Percentiles rank a stretch among this genome's conserved stretches.
phyloP scores from a whole-genome alignment of 2,888 invertebrate genomes.

The Enchytraeus crypticus region DNA sequence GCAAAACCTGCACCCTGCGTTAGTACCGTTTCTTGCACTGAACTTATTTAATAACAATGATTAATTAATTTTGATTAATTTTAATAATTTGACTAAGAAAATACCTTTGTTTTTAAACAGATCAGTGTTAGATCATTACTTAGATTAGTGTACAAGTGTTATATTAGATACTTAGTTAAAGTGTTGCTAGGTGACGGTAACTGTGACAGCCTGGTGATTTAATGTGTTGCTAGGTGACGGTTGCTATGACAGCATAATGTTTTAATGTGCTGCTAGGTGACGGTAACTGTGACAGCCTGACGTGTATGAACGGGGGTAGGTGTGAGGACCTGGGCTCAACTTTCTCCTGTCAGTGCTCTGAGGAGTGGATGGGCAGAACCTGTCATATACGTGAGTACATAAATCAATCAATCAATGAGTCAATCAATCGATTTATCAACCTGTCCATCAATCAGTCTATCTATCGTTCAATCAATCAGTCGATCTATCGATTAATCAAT shows the following conservation, averaged over 20 bases:
- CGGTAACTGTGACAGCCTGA: conserved; percentile 78
- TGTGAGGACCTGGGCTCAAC: conserved; percentile 66
- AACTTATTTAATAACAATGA: too few species aligned
- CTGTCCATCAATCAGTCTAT: too few species aligned
- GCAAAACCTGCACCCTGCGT: conserved; percentile 57
- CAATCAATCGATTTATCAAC: too few species aligned
- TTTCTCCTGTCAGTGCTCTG: conserved; percentile 56
- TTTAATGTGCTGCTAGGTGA: background rate
- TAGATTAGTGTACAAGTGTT: background rate
- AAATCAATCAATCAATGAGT: too few species aligned
- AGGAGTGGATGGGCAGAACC: conserved; percentile 61
- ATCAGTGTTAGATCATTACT: background rate
- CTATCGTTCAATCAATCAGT: too few species aligned
- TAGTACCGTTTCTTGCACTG: conserved; percentile 28
- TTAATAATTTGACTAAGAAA: too few species aligned
- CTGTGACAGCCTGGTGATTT: too few species aligned
- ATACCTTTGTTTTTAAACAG: background rate
- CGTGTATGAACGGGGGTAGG: conserved; percentile 80
- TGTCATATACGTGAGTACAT: conserved; percentile 54
- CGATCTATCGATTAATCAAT: too few species aligned
- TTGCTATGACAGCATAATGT: background rate
- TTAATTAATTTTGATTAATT: too few species aligned
- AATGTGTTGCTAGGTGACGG: too few species aligned
- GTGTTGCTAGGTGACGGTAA: too few species aligned
- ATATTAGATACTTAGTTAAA: too few species aligned